phyloP scores from a whole-genome alignment of 2,113 vertebrate species.

The Sinocyclocheilus maitianheensis region DNA sequence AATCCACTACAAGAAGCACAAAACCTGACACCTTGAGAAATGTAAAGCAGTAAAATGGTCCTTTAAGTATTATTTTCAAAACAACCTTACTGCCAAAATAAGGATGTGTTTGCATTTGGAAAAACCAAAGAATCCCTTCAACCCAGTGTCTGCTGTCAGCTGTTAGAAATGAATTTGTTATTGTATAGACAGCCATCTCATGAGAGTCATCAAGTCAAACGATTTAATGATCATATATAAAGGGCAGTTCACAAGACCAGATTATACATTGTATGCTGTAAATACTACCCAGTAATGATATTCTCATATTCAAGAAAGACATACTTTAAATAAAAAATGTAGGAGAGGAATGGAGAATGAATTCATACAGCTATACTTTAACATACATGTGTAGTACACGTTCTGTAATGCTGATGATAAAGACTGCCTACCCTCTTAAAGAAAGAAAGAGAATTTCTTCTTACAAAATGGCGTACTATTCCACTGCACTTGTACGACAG shows the following conservation, averaged over 20 bases:
- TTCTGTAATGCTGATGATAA: no score
- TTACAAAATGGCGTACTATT: no score
- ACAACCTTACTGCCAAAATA: not conserved
- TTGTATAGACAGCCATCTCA: not conserved
- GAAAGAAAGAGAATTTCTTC: no score
- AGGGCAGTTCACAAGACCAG: not conserved
- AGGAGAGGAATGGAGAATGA: no score
- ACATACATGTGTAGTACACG: no score
- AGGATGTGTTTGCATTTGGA: not conserved
- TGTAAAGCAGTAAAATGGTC: not conserved
- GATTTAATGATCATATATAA: no score
- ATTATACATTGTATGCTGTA: not conserved
- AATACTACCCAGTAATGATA: no score
- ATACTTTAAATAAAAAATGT: not conserved
- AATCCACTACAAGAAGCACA: not conserved
- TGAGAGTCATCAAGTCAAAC: no score
- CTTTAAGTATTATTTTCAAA: not conserved
- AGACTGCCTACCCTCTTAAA: no score
- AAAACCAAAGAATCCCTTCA: not conserved
- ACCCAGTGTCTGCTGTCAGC: not conserved
- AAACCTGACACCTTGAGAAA: not conserved
- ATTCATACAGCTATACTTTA: no score
- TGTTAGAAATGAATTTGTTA: not conserved
- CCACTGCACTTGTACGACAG: no score
- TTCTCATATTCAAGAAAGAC: not conserved